Base-by-base conservation (phyloP, 2,888 invertebrate species). In the Eristalis intricaria region DNA sequence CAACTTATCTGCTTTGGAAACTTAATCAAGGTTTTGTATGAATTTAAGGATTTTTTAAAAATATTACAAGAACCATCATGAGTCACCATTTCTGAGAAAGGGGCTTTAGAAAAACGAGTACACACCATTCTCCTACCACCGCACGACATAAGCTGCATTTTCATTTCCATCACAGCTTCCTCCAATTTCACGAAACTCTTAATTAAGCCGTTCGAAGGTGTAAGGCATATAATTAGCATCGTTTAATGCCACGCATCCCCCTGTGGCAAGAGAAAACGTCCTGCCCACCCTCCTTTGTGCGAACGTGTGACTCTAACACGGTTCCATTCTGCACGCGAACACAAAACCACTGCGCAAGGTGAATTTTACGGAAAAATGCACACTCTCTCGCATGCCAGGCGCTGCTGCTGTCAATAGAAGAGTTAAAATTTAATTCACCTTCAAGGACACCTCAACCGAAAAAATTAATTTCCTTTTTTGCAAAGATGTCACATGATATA, bases 391-490 rank as follows among this genome's bases (percentile, higher is more conserved):
- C 64, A n/a, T 19, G 32, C 1, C 1, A 60, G 60, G 13, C 11
- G 13, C 26, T 50, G 19, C 50, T 50, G 8, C 50, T 19, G 1
- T 19, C 50, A 8, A 19, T 69, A 50, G 70, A 78, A 68, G 80
- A 74, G 80, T 74, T 73, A 50, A 80, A 80, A 80, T 80, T 61
- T 68, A 80, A 80, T 74, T 80, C 38, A 35, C 26, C 61, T 68
- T 74, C 73, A 63, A 68, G 73, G 64, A 50, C 74, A 61, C 56
- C 38, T 63, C 74, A 74, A 74, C 73, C 80, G 73, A 80, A 80
- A n/a, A 73, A 80, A 80, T 74, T 73, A 80, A 80, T 80, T 63
- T 80, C 80, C 68, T 68, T 74, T 74, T 73, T 56, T 38, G 43
- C 63, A 50, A 74, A 80, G 74, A 74, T 80, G 70, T 64, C 78